Evolutionary conservation across 2,888 invertebrate genomes (phyloP).

Genomic region (Piscicola geometra): DNA sequence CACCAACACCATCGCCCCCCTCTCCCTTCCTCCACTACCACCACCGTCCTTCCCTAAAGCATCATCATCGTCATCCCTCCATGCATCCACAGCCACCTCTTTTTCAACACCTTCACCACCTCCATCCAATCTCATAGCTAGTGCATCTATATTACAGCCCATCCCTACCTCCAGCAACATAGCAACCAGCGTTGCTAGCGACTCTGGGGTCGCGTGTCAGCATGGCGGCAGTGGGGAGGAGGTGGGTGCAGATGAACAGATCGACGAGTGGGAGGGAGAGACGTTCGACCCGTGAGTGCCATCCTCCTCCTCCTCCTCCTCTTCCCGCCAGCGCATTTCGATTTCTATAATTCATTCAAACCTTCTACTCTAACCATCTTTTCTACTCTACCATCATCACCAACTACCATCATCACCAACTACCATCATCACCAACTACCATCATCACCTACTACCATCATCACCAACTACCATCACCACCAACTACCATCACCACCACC

Average conservation of each 20-base stretch:
- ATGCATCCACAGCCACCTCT: not conserved
- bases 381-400: not conserved
- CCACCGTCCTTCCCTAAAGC: no score
- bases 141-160: constrained; percentile 19
- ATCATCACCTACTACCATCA: no score
- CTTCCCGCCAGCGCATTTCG: not conserved
- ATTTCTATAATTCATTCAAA: not conserved
- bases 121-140: constrained; percentile 26
- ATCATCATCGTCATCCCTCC: no score
- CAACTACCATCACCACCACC: no score
- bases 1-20: constrained; percentile 1
- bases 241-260: constrained; percentile 49
- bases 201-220: constrained; percentile 5
- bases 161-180: constrained; percentile 21
- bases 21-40: not conserved
- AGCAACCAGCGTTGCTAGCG: constrained; percentile 14
- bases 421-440: no score
- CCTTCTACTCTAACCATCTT: not conserved
- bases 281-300: constrained; percentile 69
- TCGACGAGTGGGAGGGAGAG: constrained; percentile 66
- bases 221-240: constrained; percentile 47
- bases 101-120: not conserved
- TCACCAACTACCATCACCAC: no score
- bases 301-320: not conserved
- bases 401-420: no score